These are phyloP conservation scores for Eustalomyia histrio DNA, from an alignment of 2,888 invertebrate genomes.

Conservation along the genomic window DNA sequence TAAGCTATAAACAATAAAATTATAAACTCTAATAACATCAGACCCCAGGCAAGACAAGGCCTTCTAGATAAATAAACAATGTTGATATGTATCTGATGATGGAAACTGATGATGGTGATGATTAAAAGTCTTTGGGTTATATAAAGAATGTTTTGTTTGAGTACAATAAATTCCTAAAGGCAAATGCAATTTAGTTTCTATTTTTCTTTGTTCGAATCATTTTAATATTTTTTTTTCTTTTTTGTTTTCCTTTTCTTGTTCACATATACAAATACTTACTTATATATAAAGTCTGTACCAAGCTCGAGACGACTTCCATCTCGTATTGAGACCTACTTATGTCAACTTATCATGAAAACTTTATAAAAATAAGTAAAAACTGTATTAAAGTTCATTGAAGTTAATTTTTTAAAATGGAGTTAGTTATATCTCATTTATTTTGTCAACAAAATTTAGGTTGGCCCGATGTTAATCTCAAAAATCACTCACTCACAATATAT, in stretches of 20 bases:
- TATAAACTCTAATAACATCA: constrained; percentile 35
- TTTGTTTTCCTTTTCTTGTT: neutral
- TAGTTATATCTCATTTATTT: too few species aligned
- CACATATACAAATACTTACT: neutral
- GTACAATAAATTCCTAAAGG: constrained; percentile 29
- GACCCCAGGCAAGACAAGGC: constrained; percentile 37
- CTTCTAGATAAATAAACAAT: constrained; percentile 53
- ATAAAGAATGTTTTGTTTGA: constrained; percentile 46
- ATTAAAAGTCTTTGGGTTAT: constrained; percentile 65
- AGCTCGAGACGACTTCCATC: neutral
- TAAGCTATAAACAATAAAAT: constrained; percentile 2
- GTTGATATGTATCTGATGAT: constrained; percentile 61
- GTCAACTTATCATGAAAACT: neutral
- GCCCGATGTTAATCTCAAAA: too few species aligned
- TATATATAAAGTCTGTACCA: neutral
- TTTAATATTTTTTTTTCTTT: constrained; percentile 2
- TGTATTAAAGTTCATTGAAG: too few species aligned
- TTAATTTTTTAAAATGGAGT: too few species aligned
- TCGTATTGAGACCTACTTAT: too few species aligned
- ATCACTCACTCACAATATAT: too few species aligned
- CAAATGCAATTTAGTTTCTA: constrained; percentile 47
- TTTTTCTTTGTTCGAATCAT: constrained; percentile 44
- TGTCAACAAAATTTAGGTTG: too few species aligned
- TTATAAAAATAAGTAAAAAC: too few species aligned
- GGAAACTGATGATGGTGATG: constrained; percentile 37